Evolutionary conservation across 2,797 vertebrate genomes (phyloP).

Genomic region (Myoxocephalus aenaeus): DNA sequence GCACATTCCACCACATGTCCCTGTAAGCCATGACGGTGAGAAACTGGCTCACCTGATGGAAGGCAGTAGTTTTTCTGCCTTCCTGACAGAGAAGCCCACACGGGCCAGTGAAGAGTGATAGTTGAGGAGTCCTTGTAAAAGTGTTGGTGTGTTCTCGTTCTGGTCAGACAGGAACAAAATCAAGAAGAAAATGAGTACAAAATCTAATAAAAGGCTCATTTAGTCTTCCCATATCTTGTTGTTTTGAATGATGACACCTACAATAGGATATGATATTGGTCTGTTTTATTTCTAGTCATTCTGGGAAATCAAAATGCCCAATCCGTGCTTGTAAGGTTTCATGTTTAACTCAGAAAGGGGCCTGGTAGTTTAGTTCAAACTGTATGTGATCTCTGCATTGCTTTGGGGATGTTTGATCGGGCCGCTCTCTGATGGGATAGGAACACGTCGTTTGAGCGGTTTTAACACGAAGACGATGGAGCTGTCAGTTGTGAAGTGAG

Average conservation of each 20-base stretch:
- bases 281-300: background rate
- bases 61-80: no score
- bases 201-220: background rate
- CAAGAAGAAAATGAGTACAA: background rate
- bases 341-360: no score
- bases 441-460: background rate
- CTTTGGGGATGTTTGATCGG: no score
- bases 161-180: background rate
- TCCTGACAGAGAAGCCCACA: background rate
- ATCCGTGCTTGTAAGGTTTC: no score
- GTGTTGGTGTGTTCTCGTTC: background rate
- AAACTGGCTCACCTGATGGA: background rate
- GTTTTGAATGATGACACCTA: background rate
- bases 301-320: background rate
- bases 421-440: background rate
- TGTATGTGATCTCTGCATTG: background rate
- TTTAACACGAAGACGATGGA: background rate
- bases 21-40: no score
- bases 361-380: background rate
- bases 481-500: background rate
- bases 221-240: background rate
- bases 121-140: background rate
- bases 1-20: no score
- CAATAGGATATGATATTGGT: background rate
- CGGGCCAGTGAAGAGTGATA: background rate